Percentiles rank a stretch among this genome's conserved stretches.
Conservation (phyloP, 1,140 invertebrate species). For the Gryon sp. region DNA sequence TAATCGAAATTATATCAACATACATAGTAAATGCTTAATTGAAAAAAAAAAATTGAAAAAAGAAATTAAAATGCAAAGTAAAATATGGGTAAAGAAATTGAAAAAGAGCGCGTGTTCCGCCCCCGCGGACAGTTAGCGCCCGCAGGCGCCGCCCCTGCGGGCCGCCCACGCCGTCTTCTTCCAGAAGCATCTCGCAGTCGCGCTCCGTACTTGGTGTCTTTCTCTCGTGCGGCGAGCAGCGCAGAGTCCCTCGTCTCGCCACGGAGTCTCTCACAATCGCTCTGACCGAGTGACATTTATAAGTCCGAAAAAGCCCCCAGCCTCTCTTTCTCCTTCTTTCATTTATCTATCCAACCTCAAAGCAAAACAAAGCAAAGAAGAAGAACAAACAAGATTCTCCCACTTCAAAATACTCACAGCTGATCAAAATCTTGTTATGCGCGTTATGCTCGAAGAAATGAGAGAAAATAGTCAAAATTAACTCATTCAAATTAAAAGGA, state of each 20-base stretch:
- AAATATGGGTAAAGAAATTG: too few relatives aligned
- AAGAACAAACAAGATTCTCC: too few relatives aligned
- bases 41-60: too few relatives aligned
- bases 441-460: neutral
- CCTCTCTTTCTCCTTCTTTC: too few relatives aligned
- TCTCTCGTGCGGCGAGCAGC: conserved; percentile 12
- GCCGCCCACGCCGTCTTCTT: conserved; percentile 35
- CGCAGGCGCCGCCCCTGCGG: conserved; percentile 4
- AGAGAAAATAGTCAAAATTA: neutral
- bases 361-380: too few relatives aligned
- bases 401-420: too few relatives aligned
- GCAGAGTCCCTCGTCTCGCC: neutral
- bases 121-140: neutral
- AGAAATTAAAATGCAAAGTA: too few relatives aligned
- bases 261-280: neutral
- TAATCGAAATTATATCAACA: too few relatives aligned
- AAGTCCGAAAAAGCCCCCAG: conserved; percentile 12
- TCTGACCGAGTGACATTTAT: conserved; percentile 32
- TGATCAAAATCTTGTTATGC: too few relatives aligned
- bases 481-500: neutral
- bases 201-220: conserved; percentile 44
- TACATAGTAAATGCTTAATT: too few relatives aligned
- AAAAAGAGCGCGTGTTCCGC: too few relatives aligned
- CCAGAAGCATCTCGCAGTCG: conserved; percentile 48
- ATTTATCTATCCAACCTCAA: too few relatives aligned